Base-by-base conservation (phyloP, 2,113 vertebrate genomes). In the Aix galericulata region DNA sequence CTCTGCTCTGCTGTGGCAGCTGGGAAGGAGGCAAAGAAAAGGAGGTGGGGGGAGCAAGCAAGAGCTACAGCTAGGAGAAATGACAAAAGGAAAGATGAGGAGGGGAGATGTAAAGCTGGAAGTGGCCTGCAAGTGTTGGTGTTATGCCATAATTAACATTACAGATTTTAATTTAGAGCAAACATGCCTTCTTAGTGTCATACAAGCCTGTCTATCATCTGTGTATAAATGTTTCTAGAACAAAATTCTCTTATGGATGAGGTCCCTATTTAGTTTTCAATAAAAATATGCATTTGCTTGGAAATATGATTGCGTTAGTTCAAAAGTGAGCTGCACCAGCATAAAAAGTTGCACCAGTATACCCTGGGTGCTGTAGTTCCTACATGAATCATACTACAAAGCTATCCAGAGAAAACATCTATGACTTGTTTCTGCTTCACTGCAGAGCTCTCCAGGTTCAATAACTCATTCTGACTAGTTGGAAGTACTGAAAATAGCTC, bases 1-100 rank as follows among this genome's bases (percentile, higher is more conserved):
- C 3, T 23, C 42, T 3, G 6, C 22, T 25, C 36, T 20, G 12
- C 1, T 1, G 46, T 5, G 25, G 31, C 21, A 8, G 11, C 20
- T 6, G 11, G 44, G 56, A 8, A 44, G 18, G 13, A 17, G 29
- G 29, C 8, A 12, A 21, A 5, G 26, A 13, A 36, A 40, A 8
- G 7, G 4, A 1, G 12, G 3, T 1, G 0, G 4, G 1, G 1
- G 8, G 18, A 14, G 2, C 0, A 1, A 59, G 25, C 11, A 36
- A 67, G 31, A 60, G 16, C 8, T 26, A 23, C 20, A 50, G n/a
- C 44, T 32, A 68, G 5, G 13, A 78, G 56, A 12, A 74, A 68
- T 40, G 16, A 21, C 26, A 34, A 38, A 38, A 60, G 21, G 44
- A 84, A 72, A 68, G 34, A 63, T 68, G 55, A 53, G 63, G 79